Base-by-base conservation (phyloP, 2,888 invertebrate species). In the Odontomyia ornata region DNA sequence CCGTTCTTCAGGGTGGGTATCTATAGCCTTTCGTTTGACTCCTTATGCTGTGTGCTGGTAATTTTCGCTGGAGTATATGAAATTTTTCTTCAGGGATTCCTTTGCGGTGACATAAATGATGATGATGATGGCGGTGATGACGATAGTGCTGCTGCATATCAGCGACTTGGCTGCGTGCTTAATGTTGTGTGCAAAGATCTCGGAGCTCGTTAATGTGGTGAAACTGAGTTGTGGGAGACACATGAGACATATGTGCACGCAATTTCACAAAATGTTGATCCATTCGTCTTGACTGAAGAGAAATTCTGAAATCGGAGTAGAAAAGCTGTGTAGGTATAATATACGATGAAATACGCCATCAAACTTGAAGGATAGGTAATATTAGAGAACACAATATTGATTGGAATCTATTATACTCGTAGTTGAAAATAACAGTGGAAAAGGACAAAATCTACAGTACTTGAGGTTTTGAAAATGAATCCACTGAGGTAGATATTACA, bases 201-300 rank as follows among this genome's bases (percentile, higher is more conserved):
- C 64, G 18, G 15, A 71, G 43, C 52, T 18, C 64, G 36, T 56
- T 46, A 62, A 28, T 36, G 56, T 52, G 30, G 46, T 52, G 56
- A 15, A 56, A 30, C 71, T 30, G 52, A 65, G 36, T 52, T 52
- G 56, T 52, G 69, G 64, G 57, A 56, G 72, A 67, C 47, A 78
- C 73, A 76, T 73, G 72, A 56, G 72, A 60, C 47, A 78, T 77
- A 78, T 73, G 78, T 65, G 69, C 60, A 77, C 71, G 78, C 76
- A 77, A 78, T 78, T 76, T 78, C 76, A 47, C 25, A 56, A 73
- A 78, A 77, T 78, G 76, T 46, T 60, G n/a, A 52, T 62, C 75
- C 69, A 78, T 78, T 77, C 67, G 69, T 78, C 77, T 76, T 75
- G 64, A 43, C 36, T 2, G 21, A n/a, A 57, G 43, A 43, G 69